Conservation (phyloP, 2,888 invertebrate species). For the Lycia hirtaria region DNA sequence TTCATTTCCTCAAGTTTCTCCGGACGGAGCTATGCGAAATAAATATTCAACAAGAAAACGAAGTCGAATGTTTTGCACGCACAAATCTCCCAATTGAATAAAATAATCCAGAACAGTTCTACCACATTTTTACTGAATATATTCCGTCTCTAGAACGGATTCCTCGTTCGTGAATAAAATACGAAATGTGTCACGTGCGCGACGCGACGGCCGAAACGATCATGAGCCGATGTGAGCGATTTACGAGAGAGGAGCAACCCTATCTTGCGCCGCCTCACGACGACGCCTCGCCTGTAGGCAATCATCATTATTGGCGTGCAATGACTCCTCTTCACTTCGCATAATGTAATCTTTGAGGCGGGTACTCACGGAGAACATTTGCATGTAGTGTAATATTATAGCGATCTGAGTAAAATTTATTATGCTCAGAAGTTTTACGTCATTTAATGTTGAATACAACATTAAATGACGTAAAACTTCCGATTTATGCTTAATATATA, state of each 20-base stretch:
- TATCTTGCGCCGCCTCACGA: neutral
- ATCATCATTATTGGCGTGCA: constrained; percentile 10
- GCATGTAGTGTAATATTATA: no score
- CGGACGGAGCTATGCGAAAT: neutral
- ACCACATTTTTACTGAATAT: constrained; percentile 18
- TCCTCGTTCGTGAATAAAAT: constrained; percentile 30
- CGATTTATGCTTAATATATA: no score
- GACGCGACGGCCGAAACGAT: constrained; percentile 14
- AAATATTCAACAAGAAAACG: constrained; percentile 6
- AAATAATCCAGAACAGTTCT: constrained; percentile 18
- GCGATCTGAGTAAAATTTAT: no score
- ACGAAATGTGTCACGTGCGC: constrained; percentile 20
- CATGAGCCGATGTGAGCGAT: constrained; percentile 24
- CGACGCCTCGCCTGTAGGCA: constrained; percentile 14
- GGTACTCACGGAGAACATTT: neutral
- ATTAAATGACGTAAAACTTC: no score
- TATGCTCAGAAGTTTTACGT: no score
- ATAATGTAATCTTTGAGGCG: constrained; percentile 2
- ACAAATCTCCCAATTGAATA: constrained; percentile 21
- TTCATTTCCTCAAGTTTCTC: neutral
- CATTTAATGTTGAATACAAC: no score
- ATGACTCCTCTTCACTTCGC: constrained; percentile 7
- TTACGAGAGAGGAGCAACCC: constrained; percentile 22
- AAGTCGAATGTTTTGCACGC: constrained; percentile 1
- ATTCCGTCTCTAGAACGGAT: constrained; percentile 17